Conservation (phyloP, 2,113 vertebrate species). For the Pristiophorus japonicus region DNA sequence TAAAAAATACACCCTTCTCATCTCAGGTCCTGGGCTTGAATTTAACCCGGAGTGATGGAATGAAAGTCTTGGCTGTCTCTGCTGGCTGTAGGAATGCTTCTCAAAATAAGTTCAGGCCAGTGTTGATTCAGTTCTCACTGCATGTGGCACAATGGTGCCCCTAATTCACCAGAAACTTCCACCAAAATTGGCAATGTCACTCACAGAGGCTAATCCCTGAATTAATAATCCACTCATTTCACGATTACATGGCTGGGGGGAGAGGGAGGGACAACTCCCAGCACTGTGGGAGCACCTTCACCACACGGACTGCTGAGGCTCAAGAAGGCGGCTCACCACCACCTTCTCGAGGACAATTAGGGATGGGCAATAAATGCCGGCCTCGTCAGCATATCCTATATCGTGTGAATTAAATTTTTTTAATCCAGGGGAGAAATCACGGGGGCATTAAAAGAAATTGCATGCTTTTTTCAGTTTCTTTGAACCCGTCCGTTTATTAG, state of each 20-base stretch:
- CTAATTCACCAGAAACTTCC: not conserved
- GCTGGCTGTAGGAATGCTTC: not conserved
- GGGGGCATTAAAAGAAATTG: too few species aligned
- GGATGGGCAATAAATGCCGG: too few species aligned
- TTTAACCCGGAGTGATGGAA: not conserved
- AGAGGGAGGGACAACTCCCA: not conserved
- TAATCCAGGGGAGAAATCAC: too few species aligned
- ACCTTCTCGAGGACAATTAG: not conserved
- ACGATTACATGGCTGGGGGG: not conserved
- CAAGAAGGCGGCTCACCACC: too few species aligned
- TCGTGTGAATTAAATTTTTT: too few species aligned
- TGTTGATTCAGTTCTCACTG: not conserved
- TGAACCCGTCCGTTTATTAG: too few species aligned
- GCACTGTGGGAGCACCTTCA: too few species aligned
- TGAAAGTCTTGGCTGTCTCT: not conserved
- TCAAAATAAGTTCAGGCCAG: not conserved
- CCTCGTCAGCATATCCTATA: too few species aligned
- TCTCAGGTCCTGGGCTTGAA: not conserved
- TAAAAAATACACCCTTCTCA: not conserved
- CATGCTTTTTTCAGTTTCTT: too few species aligned
- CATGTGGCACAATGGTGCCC: not conserved
- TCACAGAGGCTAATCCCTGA: not conserved
- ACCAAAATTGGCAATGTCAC: not conserved
- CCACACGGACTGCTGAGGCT: too few species aligned
- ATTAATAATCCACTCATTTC: not conserved